phyloP scores from a whole-genome alignment of 2,113 vertebrate genomes.

The Thalassoma bifasciatum region DNA sequence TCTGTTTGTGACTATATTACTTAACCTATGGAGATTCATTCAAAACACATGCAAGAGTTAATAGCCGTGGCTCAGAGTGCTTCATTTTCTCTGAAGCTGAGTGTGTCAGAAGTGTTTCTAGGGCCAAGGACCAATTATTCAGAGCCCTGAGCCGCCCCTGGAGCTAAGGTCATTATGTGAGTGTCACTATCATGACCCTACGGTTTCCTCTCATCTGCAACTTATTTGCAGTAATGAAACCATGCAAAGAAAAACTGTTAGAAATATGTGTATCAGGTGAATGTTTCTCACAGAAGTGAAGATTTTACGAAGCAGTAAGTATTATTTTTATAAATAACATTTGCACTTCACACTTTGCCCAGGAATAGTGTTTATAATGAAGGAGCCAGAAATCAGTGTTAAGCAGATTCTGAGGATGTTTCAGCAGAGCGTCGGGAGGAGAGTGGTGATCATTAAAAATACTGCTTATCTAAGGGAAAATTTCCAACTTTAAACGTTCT shows the following conservation, averaged over 20 bases:
- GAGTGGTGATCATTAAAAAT: constrained; percentile 82
- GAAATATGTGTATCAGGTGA: constrained; percentile 30
- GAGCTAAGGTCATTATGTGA: constrained; percentile 77
- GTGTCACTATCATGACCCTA: constrained; percentile 65
- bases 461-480: constrained; percentile 84
- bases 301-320: constrained; percentile 22
- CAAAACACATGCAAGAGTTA: constrained; percentile 61
- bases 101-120: constrained; percentile 73
- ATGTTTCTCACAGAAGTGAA: constrained; percentile 28
- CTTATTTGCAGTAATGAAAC: constrained; percentile 68
- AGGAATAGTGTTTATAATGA: constrained; percentile 54
- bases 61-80: constrained; percentile 50
- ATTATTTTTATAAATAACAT: constrained; percentile 67
- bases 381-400: constrained; percentile 66
- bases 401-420: constrained; percentile 69
- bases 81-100: constrained; percentile 67
- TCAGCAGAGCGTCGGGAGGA: constrained; percentile 44
- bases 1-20: constrained; percentile 43
- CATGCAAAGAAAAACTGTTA: not conserved
- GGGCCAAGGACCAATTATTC: constrained; percentile 79
- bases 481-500: constrained; percentile 80
- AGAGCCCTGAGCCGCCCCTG: constrained; percentile 63
- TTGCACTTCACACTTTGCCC: constrained; percentile 48
- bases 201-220: constrained; percentile 67
- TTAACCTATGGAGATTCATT: constrained; percentile 70